Conservation (phyloP, 2,113 vertebrate genomes). For the Neoarius graeffei region DNA sequence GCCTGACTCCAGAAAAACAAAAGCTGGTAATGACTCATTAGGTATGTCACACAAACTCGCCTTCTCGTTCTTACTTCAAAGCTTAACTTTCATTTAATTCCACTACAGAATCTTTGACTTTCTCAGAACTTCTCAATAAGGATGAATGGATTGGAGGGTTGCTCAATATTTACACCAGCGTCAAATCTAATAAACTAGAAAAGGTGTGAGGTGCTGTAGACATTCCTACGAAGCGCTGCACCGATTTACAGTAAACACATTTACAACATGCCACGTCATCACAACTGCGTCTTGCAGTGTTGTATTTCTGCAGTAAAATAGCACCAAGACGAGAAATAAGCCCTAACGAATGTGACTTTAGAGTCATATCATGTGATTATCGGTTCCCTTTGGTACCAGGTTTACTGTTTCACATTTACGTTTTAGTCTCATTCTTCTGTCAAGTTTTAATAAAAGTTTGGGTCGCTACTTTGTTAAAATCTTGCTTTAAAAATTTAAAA, state of each 20-base stretch:
- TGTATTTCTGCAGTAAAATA: background rate
- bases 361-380: background rate
- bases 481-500: background rate
- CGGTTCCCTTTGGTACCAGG: background rate
- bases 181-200: background rate
- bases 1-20: background rate
- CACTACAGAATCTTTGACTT: background rate
- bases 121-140: background rate
- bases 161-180: background rate
- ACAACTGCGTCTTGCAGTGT: background rate
- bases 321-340: background rate
- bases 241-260: background rate
- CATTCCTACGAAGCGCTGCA: background rate
- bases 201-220: background rate
- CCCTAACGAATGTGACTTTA: background rate
- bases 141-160: background rate
- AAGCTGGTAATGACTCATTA: constrained; percentile 23
- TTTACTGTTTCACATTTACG: background rate
- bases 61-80: constrained; percentile 4
- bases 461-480: background rate
- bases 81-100: background rate
- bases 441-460: background rate
- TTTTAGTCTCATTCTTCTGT: background rate
- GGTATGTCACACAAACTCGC: background rate
- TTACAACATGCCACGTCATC: background rate